Evolutionary conservation across 1,140 invertebrate genomes (phyloP), one percentile per base, ranked within the genome.

Genomic region (Trachymyrmex cornetzi): DNA sequence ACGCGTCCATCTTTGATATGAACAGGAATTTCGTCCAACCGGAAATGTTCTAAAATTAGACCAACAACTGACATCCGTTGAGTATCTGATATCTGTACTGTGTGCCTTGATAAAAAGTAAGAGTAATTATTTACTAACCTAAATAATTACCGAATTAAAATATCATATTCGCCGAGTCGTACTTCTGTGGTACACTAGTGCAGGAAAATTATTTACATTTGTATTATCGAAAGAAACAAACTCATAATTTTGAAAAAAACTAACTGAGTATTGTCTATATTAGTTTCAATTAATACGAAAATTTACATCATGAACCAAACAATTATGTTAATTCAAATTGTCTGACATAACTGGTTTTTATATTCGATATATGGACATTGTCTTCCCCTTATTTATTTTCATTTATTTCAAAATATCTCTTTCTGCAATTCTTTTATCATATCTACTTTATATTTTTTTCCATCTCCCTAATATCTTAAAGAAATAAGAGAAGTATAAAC

Each of bases 41-140:
- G 48, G 34, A 72, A 48, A 30, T 74, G 22, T 9, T 71, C n/a
- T 81, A 19, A 81, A 61, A 59, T 30, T n/a, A 38, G 3, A 59
- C 3, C 24, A 74, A 19, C 27, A 66, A 59, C 38, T 48, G 53
- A 16, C 50, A 59, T 89, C 44, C n/a, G n/a, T 50, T 71, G 53
- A 9, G 27, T 50, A 67, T 77, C 22, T 85, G 27, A 74, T 48
- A 2, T 63, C 57, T 87, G 48, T 89, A 77, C 57, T 87, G 34
- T 66, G 84, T 89, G 84, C 84, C 84, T 89, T 87, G 80, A 22
- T 30, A 63, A 50, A 38, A 48, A 84, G 30, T 30, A 22, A 34
- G 34, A 14, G 30, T 75, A 59, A 38, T 75, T 75, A 59, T 59
- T 75, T 59, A 38, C n/a, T 59, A 24, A 5, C 0, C 4, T 69